These are phyloP conservation scores for Styela plicata DNA, from an alignment of 23 tunicate genomes.

Conservation along the genomic window DNA sequence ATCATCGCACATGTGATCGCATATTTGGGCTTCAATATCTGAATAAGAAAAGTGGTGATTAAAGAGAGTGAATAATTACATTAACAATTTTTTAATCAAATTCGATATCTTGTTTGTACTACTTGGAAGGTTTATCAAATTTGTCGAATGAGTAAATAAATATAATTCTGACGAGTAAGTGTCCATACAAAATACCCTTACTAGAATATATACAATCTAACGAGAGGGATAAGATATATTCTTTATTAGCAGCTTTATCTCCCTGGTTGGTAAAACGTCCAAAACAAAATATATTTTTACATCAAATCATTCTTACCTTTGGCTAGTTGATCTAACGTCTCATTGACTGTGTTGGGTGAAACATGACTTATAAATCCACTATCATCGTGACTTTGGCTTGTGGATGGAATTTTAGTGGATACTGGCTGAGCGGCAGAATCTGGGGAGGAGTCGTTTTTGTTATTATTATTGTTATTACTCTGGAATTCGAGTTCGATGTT, in stretches of 20 bases:
- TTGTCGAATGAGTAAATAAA: too few relatives aligned
- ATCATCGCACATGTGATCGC: conserved; percentile 24
- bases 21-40: conserved; percentile 51
- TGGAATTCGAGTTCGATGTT: conserved; percentile 17
- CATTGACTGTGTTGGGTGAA: neutral
- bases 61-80: too few relatives aligned
- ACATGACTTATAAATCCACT: neutral
- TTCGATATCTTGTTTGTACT: too few relatives aligned
- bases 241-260: too few relatives aligned
- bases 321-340: conserved; percentile 16
- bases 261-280: too few relatives aligned
- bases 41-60: conserved; percentile 2
- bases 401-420: neutral
- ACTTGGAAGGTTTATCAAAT: neutral
- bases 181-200: too few relatives aligned
- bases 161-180: too few relatives aligned
- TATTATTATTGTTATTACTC: conserved; percentile 51
- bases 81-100: too few relatives aligned
- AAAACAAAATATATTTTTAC: too few relatives aligned
- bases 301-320: too few relatives aligned
- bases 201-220: too few relatives aligned
- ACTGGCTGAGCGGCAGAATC: neutral
- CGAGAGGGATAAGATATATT: too few relatives aligned
- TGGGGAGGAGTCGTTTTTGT: neutral
- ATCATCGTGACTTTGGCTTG: conserved; percentile 5